A percentile compares a stretch with the other conserved stretches of the same genome.
These are phyloP conservation scores for Drosophila limbata DNA, from an alignment of 2,888 invertebrate genomes.

Conservation along the genomic window DNA sequence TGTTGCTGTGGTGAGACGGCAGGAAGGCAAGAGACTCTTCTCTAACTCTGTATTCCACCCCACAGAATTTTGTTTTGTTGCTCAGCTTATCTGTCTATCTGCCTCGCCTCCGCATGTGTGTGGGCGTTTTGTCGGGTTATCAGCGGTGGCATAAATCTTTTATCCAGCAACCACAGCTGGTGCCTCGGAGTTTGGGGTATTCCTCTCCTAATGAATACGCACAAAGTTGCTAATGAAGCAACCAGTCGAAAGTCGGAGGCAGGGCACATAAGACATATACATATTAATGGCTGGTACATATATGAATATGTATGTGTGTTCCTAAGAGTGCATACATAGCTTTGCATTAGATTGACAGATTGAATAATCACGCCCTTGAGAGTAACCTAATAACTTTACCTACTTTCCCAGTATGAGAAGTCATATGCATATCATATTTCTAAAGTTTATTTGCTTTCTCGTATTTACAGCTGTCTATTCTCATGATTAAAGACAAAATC, in stretches of 20 bases:
- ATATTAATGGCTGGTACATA: constrained; percentile 26
- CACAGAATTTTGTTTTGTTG: constrained; percentile 43
- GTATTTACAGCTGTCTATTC: not conserved
- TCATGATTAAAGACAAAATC: not conserved
- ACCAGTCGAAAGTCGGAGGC: constrained; percentile 47
- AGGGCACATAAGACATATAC: constrained; percentile 16
- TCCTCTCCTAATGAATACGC: constrained; percentile 75
- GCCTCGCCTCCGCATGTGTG: constrained; percentile 24
- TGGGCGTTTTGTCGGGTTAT: constrained; percentile 70
- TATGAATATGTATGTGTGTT: constrained; percentile 52
- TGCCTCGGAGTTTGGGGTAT: constrained; percentile 37
- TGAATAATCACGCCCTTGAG: constrained; percentile 73
- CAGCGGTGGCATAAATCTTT: constrained; percentile 78
- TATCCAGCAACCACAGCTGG: constrained; percentile 74
- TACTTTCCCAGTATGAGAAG: constrained; percentile 31
- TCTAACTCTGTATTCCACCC: constrained; percentile 9
- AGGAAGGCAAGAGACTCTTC: constrained; percentile 33
- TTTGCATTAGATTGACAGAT: constrained; percentile 64
- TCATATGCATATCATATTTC: constrained; percentile 16
- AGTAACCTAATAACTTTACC: constrained; percentile 39
- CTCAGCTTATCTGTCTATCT: constrained; percentile 60
- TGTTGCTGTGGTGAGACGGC: constrained; percentile 21
- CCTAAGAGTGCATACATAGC: constrained; percentile 38
- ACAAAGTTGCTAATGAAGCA: constrained; percentile 81
- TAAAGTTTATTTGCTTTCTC: constrained; percentile 1